Evolutionary conservation across 1,140 invertebrate genomes (phyloP).

Genomic region (Lepidurus couesii): DNA sequence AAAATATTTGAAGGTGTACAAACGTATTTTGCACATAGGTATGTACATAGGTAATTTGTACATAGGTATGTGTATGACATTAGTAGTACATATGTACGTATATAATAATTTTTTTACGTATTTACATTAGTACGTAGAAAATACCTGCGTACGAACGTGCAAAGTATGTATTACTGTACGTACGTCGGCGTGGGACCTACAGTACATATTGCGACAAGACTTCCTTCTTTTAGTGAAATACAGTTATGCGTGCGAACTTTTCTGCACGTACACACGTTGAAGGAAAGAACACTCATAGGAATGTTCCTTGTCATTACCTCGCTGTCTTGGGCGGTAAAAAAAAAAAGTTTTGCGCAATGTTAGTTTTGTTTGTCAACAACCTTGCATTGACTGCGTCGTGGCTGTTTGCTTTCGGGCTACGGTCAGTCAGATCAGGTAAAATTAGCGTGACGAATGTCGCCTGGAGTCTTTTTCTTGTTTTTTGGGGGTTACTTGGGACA

Average conservation of each 20-base stretch:
- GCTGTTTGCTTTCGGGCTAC: not conserved
- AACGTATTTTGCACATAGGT: too few species aligned
- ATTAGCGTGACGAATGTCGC: not conserved
- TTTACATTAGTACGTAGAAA: too few species aligned
- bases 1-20: too few species aligned
- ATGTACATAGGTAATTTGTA: too few species aligned
- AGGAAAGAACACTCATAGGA: not conserved
- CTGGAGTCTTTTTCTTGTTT: not conserved
- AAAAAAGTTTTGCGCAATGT: not conserved
- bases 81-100: too few species aligned
- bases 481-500: not conserved
- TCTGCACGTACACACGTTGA: not conserved
- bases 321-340: not conserved
- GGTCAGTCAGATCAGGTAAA: not conserved
- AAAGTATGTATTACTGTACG: too few species aligned
- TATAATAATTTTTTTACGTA: too few species aligned
- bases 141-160: too few species aligned
- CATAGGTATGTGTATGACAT: too few species aligned
- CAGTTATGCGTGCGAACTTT: not conserved
- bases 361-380: slow-evolving; percentile 3
- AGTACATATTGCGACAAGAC: too few species aligned
- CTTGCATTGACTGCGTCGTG: not conserved
- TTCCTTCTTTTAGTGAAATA: too few species aligned
- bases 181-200: too few species aligned
- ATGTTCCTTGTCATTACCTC: not conserved